Evolutionary conservation across 2,797 vertebrate species (phyloP), one percentile per base, ranked within the genome.

Genomic region (Molossus alvarezi): DNA sequence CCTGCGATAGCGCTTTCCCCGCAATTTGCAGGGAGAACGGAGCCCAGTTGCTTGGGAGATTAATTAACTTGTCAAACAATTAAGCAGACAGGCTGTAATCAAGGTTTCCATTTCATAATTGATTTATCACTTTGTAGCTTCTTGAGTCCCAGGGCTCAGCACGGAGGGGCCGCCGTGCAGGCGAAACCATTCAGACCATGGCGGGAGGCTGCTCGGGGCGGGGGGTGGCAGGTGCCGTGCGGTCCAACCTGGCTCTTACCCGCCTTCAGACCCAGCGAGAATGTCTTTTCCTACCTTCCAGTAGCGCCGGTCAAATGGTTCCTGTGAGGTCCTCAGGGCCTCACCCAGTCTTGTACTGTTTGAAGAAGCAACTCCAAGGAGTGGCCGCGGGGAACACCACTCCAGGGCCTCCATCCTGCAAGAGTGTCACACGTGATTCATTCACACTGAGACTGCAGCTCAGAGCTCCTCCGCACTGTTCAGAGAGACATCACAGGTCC

Each of bases 41-140:
- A 98, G 96, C 57, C 96, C 96, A 94, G 96, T 97, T 98, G 95
- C 98, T 98, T 96, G 89, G 96, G 98, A 98, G 98, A 98, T 98
- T 98, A 98, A 99, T 98, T 98, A 98, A 98, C 98, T 98, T 98
- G 98, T 98, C 98, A 98, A 98, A 98, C 97, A 98, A 98, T 98
- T 98, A 99, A 98, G 97, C 96, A 98, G 98, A 98, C 97, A 98
- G 97, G 85, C 97, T 97, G 96, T 98, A 98, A 98, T 97, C 88
- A 96, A 97, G 84, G 95, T 97, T 98, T 96, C 95, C 86, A 86
- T 98, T 98, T 98, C 97, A 98, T 98, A 98, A 98, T 98, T 97
- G 97, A 98, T 98, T 98, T 98, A 98, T 98, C 97, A 96, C 96
- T 98, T 97, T 96, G 97, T 96, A 98, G 95, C 91, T 90, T 98